phyloP scores from a whole-genome alignment of 2,888 invertebrate genomes.

The Acrobasis suavella region DNA sequence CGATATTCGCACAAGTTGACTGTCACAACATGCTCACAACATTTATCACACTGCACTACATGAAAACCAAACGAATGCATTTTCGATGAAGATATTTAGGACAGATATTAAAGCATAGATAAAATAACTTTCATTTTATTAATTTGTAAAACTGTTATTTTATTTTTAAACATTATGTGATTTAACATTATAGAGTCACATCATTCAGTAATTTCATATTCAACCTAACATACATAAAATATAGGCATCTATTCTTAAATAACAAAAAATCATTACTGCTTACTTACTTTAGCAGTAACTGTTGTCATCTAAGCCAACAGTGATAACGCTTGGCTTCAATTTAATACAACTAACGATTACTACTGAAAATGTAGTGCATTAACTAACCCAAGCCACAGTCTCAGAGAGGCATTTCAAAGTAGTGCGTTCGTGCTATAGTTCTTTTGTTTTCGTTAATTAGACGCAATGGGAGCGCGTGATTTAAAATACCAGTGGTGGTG shows the following conservation, averaged over 20 bases:
- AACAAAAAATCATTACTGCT: too few relatives aligned
- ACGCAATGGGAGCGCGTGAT: too few relatives aligned
- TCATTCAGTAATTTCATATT: slow-evolving; percentile 3
- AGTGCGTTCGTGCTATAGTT: too few relatives aligned
- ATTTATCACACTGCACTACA: slow-evolving; percentile 4
- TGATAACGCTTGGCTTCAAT: slow-evolving; percentile 14
- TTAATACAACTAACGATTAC: slow-evolving; percentile 2
- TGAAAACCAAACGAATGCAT: not conserved
- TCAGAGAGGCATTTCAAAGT: too few relatives aligned
- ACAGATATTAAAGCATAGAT: not conserved
- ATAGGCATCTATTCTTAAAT: not conserved
- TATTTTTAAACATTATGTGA: not conserved
- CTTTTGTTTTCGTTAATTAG: too few relatives aligned
- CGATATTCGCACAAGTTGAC: slow-evolving; percentile 12
- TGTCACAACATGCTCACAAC: slow-evolving; percentile 12
- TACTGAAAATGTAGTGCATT: not conserved
- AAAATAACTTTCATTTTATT: not conserved
- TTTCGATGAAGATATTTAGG: not conserved
- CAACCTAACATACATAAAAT: not conserved
- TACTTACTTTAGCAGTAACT: not conserved
- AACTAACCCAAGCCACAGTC: too few relatives aligned
- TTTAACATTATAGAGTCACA: not conserved
- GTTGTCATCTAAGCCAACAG: not conserved
- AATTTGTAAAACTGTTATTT: not conserved
- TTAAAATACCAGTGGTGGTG: too few relatives aligned